Evolutionary conservation across 2,113 vertebrate species (phyloP).

Genomic region (Sinocyclocheilus rhinocerous): DNA sequence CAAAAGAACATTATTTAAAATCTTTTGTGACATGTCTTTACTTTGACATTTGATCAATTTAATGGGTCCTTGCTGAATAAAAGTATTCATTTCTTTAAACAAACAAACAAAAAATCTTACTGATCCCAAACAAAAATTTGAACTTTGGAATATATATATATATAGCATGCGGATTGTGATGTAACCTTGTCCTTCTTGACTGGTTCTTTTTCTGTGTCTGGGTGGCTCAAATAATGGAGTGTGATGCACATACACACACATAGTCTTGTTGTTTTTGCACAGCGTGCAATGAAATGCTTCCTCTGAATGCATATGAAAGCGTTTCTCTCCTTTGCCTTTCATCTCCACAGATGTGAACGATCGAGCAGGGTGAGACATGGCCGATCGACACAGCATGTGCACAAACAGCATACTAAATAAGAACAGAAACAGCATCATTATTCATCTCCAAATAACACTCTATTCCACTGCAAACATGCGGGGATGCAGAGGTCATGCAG

Average conservation of each 20-base stretch:
- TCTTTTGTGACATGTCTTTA: not conserved
- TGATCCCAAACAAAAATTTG: no score
- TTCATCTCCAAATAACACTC: not conserved
- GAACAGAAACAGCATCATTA: not conserved
- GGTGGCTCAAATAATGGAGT: conserved; percentile 6
- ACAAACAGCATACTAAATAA: not conserved
- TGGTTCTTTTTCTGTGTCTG: not conserved
- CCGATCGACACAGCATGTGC: not conserved
- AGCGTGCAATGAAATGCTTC: conserved; percentile 15
- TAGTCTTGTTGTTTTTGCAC: conserved; percentile 8
- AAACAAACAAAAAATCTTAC: not conserved
- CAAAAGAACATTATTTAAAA: not conserved
- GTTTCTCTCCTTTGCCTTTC: not conserved
- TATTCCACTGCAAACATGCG: not conserved
- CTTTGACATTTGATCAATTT: not conserved
- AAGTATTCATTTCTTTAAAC: not conserved
- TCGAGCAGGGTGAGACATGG: not conserved
- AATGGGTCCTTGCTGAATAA: not conserved
- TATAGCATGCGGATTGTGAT: not conserved
- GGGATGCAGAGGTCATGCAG: not conserved
- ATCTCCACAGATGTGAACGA: conserved; percentile 53
- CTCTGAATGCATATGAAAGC: not conserved
- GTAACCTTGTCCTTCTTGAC: not conserved
- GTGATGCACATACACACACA: not conserved
- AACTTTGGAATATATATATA: not conserved